These are phyloP conservation scores for Ischnus inquisitorius DNA, from an alignment of 2,888 invertebrate species.

Conservation along the genomic window DNA sequence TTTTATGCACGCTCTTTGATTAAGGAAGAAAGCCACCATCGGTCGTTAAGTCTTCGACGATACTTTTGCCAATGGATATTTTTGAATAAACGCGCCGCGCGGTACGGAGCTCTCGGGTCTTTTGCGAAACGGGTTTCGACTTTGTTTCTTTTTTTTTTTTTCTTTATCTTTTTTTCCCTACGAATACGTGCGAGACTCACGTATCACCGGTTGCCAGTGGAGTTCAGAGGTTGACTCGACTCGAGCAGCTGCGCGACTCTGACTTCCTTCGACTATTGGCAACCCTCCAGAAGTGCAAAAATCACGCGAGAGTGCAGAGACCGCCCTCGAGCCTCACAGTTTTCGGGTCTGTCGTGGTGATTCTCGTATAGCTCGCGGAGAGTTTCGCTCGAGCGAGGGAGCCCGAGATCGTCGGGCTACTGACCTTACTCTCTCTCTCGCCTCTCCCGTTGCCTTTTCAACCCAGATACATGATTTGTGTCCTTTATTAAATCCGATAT, in stretches of 20 bases:
- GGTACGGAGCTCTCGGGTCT: not conserved
- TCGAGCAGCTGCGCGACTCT: constrained; percentile 64
- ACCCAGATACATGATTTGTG: constrained; percentile 78
- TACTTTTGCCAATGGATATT: not conserved
- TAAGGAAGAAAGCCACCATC: constrained; percentile 29
- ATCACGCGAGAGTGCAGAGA: constrained; percentile 63
- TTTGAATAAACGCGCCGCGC: not conserved
- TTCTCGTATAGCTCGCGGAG: not conserved
- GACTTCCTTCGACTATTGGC: constrained; percentile 75
- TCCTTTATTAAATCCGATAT: constrained; percentile 81
- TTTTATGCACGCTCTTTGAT: not conserved
- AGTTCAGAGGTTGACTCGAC: constrained; percentile 44
- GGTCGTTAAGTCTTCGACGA: not conserved
- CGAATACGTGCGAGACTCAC: constrained; percentile 32
- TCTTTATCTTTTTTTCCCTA: not conserved
- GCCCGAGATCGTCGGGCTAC: constrained; percentile 69
- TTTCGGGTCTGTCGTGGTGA: constrained; percentile 23
- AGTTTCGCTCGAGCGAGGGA: not conserved
- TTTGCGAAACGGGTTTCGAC: constrained; percentile 21
- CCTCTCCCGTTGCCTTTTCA: constrained; percentile 42
- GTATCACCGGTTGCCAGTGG: constrained; percentile 25
- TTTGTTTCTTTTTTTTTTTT: constrained; percentile 1
- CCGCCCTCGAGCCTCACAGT: constrained; percentile 8
- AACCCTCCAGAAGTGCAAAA: constrained; percentile 78
- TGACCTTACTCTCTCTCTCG: constrained; percentile 60